Evolutionary conservation across 2,797 vertebrate species (phyloP).

Genomic region (Siniperca obscura): DNA sequence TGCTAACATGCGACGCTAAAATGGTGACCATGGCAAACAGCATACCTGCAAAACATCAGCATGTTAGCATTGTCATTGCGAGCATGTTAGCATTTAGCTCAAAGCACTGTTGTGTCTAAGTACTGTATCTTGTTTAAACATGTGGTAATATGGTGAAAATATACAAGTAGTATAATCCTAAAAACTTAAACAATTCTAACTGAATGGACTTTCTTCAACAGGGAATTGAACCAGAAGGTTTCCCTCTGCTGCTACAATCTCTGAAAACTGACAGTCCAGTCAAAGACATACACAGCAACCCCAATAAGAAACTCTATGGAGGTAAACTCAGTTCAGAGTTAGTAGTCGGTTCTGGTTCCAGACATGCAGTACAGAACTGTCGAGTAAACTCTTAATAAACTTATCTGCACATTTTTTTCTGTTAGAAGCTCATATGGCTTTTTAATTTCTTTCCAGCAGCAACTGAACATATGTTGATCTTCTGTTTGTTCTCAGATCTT

Average conservation of each 20-base stretch:
- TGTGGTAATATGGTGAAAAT: neutral
- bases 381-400: neutral
- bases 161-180: neutral
- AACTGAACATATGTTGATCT: conserved; percentile 8
- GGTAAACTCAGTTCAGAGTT: conserved; percentile 73
- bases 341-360: neutral
- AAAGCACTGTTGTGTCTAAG: neutral
- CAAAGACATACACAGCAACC: conserved; percentile 83
- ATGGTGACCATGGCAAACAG: neutral
- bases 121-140: neutral
- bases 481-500: conserved; percentile 83
- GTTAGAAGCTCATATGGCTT: neutral
- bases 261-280: conserved; percentile 86
- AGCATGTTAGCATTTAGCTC: neutral
- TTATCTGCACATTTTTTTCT: neutral
- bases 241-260: conserved; percentile 88
- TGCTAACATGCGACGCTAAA: neutral
- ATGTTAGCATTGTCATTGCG: neutral
- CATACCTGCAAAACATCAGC: neutral
- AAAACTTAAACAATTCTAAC: neutral
- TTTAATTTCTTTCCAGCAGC: neutral
- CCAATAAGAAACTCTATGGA: conserved; percentile 89
- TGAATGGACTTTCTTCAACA: conserved; percentile 61
- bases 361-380: neutral
- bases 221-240: conserved; percentile 91